Conservation (phyloP, 2,888 invertebrate genomes). For the Lasioglossum marginatum region DNA sequence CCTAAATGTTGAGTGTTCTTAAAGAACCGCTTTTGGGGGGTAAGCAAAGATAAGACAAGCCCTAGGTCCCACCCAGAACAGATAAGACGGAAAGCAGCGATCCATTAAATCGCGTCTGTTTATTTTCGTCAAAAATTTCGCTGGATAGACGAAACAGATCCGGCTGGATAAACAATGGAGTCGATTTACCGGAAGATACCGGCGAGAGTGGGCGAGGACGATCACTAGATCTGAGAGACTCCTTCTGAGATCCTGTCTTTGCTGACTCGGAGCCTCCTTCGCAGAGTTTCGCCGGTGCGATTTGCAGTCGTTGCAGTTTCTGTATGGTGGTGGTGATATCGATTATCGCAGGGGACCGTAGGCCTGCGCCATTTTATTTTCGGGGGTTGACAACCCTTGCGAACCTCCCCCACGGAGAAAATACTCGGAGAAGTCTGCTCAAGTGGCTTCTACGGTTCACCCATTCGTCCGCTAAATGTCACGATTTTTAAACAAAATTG, state of each 20-base stretch:
- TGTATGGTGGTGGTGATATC: constrained; percentile 33
- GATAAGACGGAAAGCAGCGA: neutral
- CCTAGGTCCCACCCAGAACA: neutral
- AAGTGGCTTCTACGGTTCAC: neutral
- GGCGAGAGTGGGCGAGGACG: neutral
- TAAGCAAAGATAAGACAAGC: neutral
- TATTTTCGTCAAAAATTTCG: constrained; percentile 16
- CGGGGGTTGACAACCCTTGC: neutral
- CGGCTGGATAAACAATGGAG: constrained; percentile 51
- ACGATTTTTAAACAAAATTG: neutral
- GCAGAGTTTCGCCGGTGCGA: constrained; percentile 56
- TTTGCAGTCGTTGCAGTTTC: constrained; percentile 55
- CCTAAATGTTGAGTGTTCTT: neutral
- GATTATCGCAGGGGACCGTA: constrained; percentile 59
- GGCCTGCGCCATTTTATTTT: constrained; percentile 26
- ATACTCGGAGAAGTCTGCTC: neutral
- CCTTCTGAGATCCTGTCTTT: constrained; percentile 32
- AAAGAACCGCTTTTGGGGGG: neutral
- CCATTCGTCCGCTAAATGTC: neutral
- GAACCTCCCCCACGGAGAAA: no score
- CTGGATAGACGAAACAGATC: constrained; percentile 30
- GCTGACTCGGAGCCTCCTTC: constrained; percentile 62
- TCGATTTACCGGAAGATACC: constrained; percentile 25
- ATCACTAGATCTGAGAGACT: constrained; percentile 30
- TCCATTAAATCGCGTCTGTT: neutral